Base-by-base conservation (phyloP, 2,113 vertebrate genomes). In the Lota lota region DNA sequence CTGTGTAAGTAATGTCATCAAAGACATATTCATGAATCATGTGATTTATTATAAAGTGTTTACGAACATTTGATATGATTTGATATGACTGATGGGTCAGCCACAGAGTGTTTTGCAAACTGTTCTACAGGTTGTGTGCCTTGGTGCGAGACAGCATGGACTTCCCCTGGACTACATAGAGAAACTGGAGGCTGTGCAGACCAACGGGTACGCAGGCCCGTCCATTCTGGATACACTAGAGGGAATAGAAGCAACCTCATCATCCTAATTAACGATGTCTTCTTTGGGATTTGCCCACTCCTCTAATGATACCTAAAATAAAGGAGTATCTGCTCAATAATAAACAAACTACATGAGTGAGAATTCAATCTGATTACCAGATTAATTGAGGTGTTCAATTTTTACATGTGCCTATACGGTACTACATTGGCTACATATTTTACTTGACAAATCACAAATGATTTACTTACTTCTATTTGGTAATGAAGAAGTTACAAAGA, bases 121-220 rank as follows among this genome's bases (percentile, higher is more conserved):
- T 2, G 0, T 36, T 24, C 77, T 83, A 20, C 66, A 95, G 93
- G 91, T 95, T 57, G 90, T 94, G 74, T 93, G 92, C 80, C 77
- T 92, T 83, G 93, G 94, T 56, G 93, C 93, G 40, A 88, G 88
- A 79, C 93, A 93, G 86, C 92, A 90, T 57, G 80, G 81, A 36
- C 88, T 95, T 74, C 93, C 93, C 19, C 0, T 57, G 67, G 89
- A 92, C 14, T 95, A 95, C 81, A 91, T 91, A 54, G 86, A 92
- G 82, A 94, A 89, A 75, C 83, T 95, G 83, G 87, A 93, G 78
- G 88, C 87, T 22, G 82, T 94, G 88, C 85, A 93, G 83, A 84
- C 91, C 16, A 94, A 94, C 69, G 83, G 89, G 73, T 94, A 93
- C 74, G 77, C 72, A 66, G 93, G 92, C 61, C 75, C 67, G 0